Base-by-base conservation (phyloP, 1,140 invertebrate species). In the Protaetia brevitarsis region DNA sequence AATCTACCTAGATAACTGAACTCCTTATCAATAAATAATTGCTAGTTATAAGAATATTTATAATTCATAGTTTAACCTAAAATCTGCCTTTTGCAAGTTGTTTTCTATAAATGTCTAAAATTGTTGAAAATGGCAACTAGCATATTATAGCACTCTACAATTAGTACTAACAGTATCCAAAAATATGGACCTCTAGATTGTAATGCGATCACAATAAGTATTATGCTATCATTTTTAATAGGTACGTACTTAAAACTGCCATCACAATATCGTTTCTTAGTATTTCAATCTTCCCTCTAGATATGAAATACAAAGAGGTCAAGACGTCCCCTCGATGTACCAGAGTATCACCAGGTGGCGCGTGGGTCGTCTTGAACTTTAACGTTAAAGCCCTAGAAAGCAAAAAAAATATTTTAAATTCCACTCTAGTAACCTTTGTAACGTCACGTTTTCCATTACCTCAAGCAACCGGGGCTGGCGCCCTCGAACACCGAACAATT, bases 251-350 rank as follows among this genome's bases (percentile, higher is more conserved):
- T 79, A 99, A 83, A 73, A 99, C 98, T 51, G 96, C 95, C 88
- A 98, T 96, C 45, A 98, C 95, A 71, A 96, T 92, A 77, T 98
- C 96, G 72, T 98, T 95, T 77, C 93, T 94, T 11, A 99, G 82
- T 72, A 99, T 98, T 85, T 99, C 97, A 66, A 99, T 97, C 45
- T 96, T 98, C 10, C 97, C 97, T 71, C 95, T 83, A 7, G 94
- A 94, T 78, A 98, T 96, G 78, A 97, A 97, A 81, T 96, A 97
- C 6, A 99, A 82, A 2, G 93, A 95, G 19, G 93, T 94, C 6
- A 99, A 84, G 0, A 99, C 95, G 80, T 99, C 97, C 0, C 97
- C 96, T 59, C 91, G 85, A 81, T 99, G 97, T 2, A 98, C 96
- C 23, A 99, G 80, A 0, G 95, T 98, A 79, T 99, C 96, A 6